Percentiles rank a stretch among this genome's conserved stretches.
Conservation (phyloP, 2,113 vertebrate species). For the Dasyprocta punctata region DNA sequence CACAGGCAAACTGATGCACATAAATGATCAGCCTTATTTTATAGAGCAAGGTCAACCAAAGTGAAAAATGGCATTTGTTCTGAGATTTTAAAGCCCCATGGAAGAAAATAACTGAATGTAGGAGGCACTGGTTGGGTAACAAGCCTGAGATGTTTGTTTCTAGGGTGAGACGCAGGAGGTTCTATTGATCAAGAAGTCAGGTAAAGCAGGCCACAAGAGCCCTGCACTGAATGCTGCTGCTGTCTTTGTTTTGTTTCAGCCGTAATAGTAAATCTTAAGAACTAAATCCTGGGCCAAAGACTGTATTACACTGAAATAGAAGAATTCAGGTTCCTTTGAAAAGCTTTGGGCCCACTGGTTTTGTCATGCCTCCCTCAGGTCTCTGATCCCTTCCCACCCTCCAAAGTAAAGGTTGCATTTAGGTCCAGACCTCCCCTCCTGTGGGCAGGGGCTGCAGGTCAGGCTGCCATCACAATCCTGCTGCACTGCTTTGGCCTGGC, state of each 20-base stretch:
- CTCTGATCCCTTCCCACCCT: neutral
- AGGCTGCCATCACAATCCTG: neutral
- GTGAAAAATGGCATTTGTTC: neutral
- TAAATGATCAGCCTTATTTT: neutral
- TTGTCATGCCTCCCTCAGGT: neutral
- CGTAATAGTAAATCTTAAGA: neutral
- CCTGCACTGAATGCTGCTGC: neutral
- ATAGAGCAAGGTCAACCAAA: neutral
- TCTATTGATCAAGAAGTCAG: neutral
- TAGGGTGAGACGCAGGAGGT: neutral
- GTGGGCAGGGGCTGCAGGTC: neutral
- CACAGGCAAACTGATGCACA: neutral
- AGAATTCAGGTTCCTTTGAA: neutral
- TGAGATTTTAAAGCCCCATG: neutral
- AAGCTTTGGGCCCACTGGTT: neutral
- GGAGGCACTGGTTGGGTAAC: neutral
- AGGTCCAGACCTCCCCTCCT: neutral
- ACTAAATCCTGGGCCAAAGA: neutral
- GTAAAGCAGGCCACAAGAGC: neutral
- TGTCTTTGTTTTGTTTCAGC: neutral
- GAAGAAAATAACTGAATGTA: neutral
- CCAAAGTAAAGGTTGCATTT: neutral
- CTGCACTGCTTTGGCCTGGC: neutral
- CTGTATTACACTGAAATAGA: neutral
- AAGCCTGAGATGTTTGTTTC: neutral